Percentiles rank a stretch among this genome's conserved stretches.
Evolutionary conservation across 2,113 vertebrate species (phyloP).

Genomic region (Amazona vittata): DNA sequence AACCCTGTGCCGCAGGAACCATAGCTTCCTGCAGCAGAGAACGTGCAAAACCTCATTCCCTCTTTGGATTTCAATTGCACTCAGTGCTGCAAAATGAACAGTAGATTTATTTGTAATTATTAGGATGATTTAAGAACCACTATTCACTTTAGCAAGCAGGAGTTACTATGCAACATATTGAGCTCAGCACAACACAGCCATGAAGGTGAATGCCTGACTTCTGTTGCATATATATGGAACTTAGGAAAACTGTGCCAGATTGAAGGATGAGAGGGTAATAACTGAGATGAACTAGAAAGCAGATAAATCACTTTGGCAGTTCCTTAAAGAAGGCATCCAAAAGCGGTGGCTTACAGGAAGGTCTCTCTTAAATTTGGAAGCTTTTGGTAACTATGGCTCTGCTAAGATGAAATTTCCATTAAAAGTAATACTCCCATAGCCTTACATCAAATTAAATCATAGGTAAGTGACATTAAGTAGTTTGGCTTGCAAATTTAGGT

Average conservation of each 20-base stretch:
- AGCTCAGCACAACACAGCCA: not conserved
- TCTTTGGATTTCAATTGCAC: not conserved
- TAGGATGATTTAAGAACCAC: not conserved
- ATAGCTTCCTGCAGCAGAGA: not conserved
- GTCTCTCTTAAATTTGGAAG: constrained; percentile 2
- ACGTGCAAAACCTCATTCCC: not conserved
- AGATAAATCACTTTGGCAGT: not conserved
- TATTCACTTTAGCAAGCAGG: not conserved
- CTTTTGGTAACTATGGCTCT: not conserved
- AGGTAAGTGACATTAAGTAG: not conserved
- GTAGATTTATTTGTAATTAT: not conserved
- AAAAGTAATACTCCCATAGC: not conserved
- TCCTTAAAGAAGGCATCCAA: not conserved
- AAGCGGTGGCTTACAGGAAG: not conserved
- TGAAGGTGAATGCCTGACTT: not conserved
- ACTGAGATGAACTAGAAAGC: not conserved
- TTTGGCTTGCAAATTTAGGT: not conserved
- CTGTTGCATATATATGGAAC: not conserved
- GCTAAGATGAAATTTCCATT: not conserved
- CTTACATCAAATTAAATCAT: not conserved
- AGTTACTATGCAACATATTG: not conserved
- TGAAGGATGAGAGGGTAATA: not conserved
- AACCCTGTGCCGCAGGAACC: not conserved
- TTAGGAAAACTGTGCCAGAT: not conserved
- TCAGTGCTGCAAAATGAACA: not conserved